Evolutionary conservation across 2,113 vertebrate genomes (phyloP).

Genomic region (Spilogale gracilis): DNA sequence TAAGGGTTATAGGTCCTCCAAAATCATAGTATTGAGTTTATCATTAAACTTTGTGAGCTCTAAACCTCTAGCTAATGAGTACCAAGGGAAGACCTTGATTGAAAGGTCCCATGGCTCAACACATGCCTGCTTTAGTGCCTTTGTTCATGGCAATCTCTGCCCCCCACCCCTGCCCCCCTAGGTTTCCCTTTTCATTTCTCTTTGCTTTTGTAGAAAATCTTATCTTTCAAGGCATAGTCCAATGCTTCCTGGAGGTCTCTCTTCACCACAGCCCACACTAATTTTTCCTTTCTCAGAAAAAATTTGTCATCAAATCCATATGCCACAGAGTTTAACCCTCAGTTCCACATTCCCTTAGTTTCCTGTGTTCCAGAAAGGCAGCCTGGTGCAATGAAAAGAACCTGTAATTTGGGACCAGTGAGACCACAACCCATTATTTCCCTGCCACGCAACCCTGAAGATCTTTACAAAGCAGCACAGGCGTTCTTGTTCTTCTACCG

Average conservation of each 20-base stretch:
- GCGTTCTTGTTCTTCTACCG: background rate
- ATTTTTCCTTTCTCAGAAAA: constrained; percentile 42
- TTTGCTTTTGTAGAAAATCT: constrained; percentile 28
- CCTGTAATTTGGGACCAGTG: background rate
- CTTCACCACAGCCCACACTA: background rate
- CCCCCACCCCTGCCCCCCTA: background rate
- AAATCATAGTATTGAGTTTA: constrained; percentile 46
- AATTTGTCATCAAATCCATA: background rate
- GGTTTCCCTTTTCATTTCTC: background rate
- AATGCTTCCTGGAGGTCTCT: background rate
- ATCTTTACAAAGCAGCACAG: background rate
- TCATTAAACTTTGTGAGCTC: constrained; percentile 52
- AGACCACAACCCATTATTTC: background rate
- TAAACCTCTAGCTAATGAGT: constrained; percentile 46
- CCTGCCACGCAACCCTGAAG: background rate
- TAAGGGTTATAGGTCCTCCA: background rate
- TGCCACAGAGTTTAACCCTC: background rate
- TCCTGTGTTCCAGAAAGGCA: background rate
- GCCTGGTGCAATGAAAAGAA: background rate
- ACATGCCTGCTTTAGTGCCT: background rate
- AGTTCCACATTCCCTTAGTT: background rate
- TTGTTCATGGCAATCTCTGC: background rate
- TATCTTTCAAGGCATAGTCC: background rate
- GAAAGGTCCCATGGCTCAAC: background rate
- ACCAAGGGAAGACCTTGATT: background rate